Conservation (phyloP, 2,888 invertebrate genomes). For the Toxonevra muliebris region DNA sequence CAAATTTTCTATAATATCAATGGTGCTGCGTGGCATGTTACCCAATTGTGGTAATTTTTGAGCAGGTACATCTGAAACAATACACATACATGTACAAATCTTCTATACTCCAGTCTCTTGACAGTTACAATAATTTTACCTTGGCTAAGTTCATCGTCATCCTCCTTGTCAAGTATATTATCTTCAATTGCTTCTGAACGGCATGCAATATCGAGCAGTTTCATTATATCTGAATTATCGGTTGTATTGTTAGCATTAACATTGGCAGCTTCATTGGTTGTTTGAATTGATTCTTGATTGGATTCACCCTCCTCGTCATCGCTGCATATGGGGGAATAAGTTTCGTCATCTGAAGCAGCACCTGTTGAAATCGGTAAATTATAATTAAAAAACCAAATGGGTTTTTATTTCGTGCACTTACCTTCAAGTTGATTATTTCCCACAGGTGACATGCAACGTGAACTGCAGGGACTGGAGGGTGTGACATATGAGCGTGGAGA, state of each 20-base stretch:
- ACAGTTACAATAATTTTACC: conserved; percentile 32
- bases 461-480: conserved; percentile 61
- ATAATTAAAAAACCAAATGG: not conserved
- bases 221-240: conserved; percentile 56
- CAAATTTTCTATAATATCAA: conserved; percentile 61
- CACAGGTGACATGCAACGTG: conserved; percentile 61
- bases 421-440: conserved; percentile 46
- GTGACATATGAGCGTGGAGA: conserved; percentile 58
- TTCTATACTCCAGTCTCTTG: not conserved
- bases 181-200: conserved; percentile 56
- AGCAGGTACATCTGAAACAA: conserved; percentile 48
- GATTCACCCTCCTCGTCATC: conserved; percentile 62
- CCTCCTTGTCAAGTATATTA: conserved; percentile 59
- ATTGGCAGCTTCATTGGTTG: conserved; percentile 40
- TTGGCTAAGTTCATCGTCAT: conserved; percentile 57
- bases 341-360: conserved; percentile 44
- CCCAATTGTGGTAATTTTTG: conserved; percentile 48
- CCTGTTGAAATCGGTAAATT: not conserved
- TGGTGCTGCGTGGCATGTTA: conserved; percentile 49
- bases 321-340: conserved; percentile 65
- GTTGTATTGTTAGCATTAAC: conserved; percentile 35
- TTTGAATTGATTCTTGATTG: conserved; percentile 44
- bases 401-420: conserved; percentile 17
- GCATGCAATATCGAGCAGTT: conserved; percentile 56
- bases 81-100: not conserved